These are phyloP conservation scores for Plagiodera versicolora DNA, from an alignment of 2,888 invertebrate genomes.

Conservation along the genomic window DNA sequence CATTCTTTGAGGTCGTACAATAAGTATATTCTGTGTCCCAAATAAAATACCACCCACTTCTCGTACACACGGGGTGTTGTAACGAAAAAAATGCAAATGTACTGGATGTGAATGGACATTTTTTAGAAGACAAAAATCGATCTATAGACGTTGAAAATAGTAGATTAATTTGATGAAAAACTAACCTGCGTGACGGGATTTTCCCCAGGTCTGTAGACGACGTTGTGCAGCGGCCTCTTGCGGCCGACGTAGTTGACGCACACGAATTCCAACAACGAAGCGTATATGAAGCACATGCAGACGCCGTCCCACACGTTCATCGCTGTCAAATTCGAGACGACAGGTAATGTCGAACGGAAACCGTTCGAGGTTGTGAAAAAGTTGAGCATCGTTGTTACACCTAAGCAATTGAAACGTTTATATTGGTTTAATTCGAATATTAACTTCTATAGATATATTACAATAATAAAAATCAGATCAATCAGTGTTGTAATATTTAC, in stretches of 20 bases:
- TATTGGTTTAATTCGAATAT: too few relatives aligned
- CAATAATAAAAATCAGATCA: too few relatives aligned
- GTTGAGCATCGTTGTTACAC: slow-evolving; percentile 97
- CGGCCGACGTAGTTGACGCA: slow-evolving; percentile 94
- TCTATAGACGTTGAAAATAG: neutral
- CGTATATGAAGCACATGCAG: slow-evolving; percentile 96
- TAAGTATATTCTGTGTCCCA: too few relatives aligned
- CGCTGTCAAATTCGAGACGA: slow-evolving; percentile 90
- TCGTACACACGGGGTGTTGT: too few relatives aligned
- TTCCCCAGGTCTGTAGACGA: slow-evolving; percentile 86
- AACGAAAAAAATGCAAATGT: too few relatives aligned
- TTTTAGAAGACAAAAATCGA: neutral
- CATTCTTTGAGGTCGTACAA: neutral
- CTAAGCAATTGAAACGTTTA: slow-evolving; percentile 61
- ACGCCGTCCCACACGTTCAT: slow-evolving; percentile 98
- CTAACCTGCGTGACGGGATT: slow-evolving; percentile 89
- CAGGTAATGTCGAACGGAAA: slow-evolving; percentile 88
- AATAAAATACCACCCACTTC: too few relatives aligned
- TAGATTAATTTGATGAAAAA: too few relatives aligned
- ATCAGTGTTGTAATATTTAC: too few relatives aligned
- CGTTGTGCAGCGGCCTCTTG: slow-evolving; percentile 85
- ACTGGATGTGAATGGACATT: neutral
- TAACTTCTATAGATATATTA: too few relatives aligned
- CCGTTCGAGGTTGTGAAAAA: slow-evolving; percentile 96
- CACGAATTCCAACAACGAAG: slow-evolving; percentile 89